Conservation (phyloP, 2,797 vertebrate genomes). For the Sandelia bainsii region DNA sequence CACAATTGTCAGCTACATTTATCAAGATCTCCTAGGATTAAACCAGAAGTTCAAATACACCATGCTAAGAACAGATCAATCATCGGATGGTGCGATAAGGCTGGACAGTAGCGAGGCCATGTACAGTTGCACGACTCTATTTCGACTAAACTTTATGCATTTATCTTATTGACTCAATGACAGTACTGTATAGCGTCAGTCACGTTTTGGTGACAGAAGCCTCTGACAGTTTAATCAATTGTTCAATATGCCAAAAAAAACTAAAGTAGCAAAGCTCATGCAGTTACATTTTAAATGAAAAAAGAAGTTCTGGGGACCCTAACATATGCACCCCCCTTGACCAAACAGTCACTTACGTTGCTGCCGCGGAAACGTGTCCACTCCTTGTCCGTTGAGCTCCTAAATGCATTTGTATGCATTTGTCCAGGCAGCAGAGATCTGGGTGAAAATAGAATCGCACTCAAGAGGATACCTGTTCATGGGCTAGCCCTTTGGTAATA, state of each 20-base stretch:
- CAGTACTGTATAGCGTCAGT: slow-evolving; percentile 8
- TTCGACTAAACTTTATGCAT: no score
- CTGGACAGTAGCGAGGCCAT: background rate
- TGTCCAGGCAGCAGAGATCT: slow-evolving; percentile 95
- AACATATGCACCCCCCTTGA: slow-evolving; percentile 21
- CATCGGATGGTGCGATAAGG: slow-evolving; percentile 5
- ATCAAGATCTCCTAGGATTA: slow-evolving; percentile 14
- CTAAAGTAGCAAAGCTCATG: slow-evolving; percentile 20
- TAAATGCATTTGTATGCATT: slow-evolving; percentile 99
- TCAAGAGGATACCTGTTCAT: slow-evolving; percentile 85
- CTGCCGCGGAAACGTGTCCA: slow-evolving; percentile 92
- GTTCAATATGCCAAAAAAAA: slow-evolving; percentile 10
- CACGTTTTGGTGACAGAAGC: slow-evolving; percentile 21
- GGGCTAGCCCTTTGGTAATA: slow-evolving; percentile 81
- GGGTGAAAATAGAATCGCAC: slow-evolving; percentile 92
- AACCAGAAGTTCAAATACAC: slow-evolving; percentile 26
- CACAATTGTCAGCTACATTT: slow-evolving; percentile 25
- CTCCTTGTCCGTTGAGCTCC: slow-evolving; percentile 97
- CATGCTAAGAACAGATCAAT: slow-evolving; percentile 2
- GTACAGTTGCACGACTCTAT: no score
- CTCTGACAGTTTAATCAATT: slow-evolving; percentile 32
- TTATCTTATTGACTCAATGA: background rate
- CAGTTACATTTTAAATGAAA: slow-evolving; percentile 19
- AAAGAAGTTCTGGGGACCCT: background rate
- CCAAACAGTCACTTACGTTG: slow-evolving; percentile 88